Conservation (phyloP, 2,888 invertebrate species). For the Philaethria dido region DNA sequence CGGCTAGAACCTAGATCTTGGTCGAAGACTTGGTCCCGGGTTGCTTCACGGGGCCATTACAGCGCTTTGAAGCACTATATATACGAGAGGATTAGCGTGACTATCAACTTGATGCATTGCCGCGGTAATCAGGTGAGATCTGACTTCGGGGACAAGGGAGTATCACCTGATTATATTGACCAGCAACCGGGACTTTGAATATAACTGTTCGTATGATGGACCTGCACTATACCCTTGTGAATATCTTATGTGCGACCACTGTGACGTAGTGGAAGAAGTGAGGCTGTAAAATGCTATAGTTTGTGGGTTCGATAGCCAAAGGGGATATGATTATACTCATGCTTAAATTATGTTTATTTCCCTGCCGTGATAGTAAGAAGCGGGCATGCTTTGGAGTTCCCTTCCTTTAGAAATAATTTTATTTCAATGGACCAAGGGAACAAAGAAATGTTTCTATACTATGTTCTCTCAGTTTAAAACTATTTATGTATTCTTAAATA, state of each 20-base stretch:
- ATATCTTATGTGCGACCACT: background rate
- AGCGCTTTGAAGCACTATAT: constrained; percentile 42
- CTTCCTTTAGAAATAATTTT: no score
- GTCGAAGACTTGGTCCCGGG: constrained; percentile 35
- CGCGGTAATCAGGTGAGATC: constrained; percentile 64
- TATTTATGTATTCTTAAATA: background rate
- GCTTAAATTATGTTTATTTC: no score
- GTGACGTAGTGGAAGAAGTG: background rate
- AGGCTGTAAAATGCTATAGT: no score
- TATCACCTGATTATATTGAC: constrained; percentile 47
- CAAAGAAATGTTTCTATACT: no score
- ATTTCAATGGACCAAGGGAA: no score
- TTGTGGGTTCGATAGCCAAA: no score
- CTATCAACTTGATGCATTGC: constrained; percentile 70
- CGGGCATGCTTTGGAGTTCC: no score
- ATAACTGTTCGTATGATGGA: background rate
- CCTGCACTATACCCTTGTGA: background rate
- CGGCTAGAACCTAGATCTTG: constrained; percentile 24
- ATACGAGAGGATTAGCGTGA: constrained; percentile 55
- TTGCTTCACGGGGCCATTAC: constrained; percentile 36
- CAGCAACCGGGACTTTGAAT: constrained; percentile 24
- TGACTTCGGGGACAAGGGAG: constrained; percentile 62
- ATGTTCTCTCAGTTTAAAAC: no score
- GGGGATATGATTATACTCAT: no score
- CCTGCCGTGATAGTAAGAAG: no score